These are phyloP conservation scores for Hermaeophaga mercurialis DNA, from an alignment of 2,888 invertebrate species.

Conservation along the genomic window DNA sequence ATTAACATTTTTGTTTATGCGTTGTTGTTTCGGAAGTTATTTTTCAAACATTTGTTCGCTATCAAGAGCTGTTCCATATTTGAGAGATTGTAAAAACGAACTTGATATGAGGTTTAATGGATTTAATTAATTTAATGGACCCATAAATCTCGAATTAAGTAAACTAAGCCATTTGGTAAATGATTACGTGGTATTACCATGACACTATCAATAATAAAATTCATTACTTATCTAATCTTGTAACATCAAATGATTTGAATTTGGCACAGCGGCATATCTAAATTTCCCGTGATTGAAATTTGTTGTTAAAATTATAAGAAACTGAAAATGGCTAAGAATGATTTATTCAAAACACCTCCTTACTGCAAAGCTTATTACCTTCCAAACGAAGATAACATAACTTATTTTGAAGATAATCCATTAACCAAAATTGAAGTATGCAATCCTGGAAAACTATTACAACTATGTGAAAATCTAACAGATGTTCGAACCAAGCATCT, in stretches of 20 bases:
- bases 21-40: not conserved
- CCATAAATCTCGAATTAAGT: slow-evolving; percentile 41
- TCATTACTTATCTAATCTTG: slow-evolving; percentile 42
- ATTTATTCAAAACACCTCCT: slow-evolving; percentile 46
- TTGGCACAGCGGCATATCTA: slow-evolving; percentile 22
- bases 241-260: slow-evolving; percentile 30
- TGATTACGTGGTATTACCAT: slow-evolving; percentile 45
- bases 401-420: slow-evolving; percentile 32
- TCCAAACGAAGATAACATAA: slow-evolving; percentile 28
- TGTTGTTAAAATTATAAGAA: slow-evolving; percentile 11
- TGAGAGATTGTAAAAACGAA: slow-evolving; percentile 4
- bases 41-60: not conserved
- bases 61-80: slow-evolving; percentile 5
- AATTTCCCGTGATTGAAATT: slow-evolving; percentile 25
- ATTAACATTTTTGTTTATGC: not conserved
- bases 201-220: slow-evolving; percentile 42
- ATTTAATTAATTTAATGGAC: slow-evolving; percentile 45
- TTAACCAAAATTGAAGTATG: slow-evolving; percentile 58
- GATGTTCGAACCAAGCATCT: slow-evolving; percentile 60
- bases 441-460: slow-evolving; percentile 64
- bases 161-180: slow-evolving; percentile 44
- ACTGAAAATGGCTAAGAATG: slow-evolving; percentile 31
- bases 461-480: slow-evolving; percentile 61
- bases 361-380: slow-evolving; percentile 38
- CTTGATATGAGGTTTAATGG: slow-evolving; percentile 29